These are phyloP conservation scores for Oligia fasciuncula DNA, from an alignment of 2,888 invertebrate species.

Conservation along the genomic window DNA sequence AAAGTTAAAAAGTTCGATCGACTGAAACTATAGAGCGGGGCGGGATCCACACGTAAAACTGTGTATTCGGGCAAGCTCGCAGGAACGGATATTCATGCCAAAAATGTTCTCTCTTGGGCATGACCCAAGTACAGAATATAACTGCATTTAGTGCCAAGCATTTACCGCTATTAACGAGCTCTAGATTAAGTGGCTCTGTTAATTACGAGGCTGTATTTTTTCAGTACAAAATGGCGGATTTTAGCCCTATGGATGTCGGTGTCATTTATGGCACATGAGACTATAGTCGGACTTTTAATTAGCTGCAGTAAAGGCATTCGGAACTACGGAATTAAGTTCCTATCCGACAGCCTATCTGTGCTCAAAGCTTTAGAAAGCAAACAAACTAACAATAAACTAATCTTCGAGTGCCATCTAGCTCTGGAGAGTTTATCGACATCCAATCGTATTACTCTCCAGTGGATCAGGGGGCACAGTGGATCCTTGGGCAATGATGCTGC, in stretches of 20 bases:
- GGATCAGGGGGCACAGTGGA: no score
- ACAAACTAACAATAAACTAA: no score
- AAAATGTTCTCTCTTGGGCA: conserved; percentile 23
- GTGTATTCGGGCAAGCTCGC: not conserved
- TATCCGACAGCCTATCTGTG: no score
- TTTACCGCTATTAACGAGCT: conserved; percentile 23
- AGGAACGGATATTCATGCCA: conserved; percentile 29
- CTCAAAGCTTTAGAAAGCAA: no score
- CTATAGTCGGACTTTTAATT: no score
- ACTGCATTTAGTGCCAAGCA: conserved; percentile 37
- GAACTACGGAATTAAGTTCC: no score
- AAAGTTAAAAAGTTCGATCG: not conserved
- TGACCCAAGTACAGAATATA: conserved; percentile 29
- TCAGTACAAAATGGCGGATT: not conserved
- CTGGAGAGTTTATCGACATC: no score
- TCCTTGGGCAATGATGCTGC: no score
- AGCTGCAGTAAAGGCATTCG: no score
- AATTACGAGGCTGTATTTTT: conserved; percentile 6
- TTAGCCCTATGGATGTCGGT: no score
- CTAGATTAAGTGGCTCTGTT: conserved; percentile 13
- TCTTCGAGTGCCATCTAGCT: no score
- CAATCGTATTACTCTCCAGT: no score
- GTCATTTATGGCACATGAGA: not conserved
- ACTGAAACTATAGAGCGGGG: not conserved
- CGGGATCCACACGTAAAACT: not conserved